phyloP scores from a whole-genome alignment of 2,888 invertebrate genomes.

The Listrodromus nycthemerus region DNA sequence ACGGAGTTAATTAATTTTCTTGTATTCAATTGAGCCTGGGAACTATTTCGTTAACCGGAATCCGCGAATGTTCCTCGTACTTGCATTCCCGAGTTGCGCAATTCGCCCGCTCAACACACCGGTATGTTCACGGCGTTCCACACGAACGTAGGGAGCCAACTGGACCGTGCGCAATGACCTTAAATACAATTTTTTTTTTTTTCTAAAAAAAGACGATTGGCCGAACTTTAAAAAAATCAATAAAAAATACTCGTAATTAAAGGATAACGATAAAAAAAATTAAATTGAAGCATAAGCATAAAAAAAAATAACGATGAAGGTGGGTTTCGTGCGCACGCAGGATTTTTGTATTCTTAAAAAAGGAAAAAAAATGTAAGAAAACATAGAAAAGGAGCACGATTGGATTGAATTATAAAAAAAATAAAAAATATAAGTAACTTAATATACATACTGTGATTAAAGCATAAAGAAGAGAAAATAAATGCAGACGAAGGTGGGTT shows the following conservation, averaged over 20 bases:
- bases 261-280: no score
- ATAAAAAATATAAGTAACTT: background rate
- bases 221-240: no score
- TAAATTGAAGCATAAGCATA: no score
- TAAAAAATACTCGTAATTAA: no score
- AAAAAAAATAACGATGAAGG: no score
- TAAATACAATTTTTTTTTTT: background rate
- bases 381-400: background rate
- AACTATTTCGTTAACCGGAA: conserved; percentile 78
- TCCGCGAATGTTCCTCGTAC: conserved; percentile 69
- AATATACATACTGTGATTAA: conserved; percentile 28
- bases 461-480: conserved; percentile 38
- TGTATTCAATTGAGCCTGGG: conserved; percentile 74
- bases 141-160: background rate
- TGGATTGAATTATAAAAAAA: background rate
- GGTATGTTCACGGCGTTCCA: background rate
- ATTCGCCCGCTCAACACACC: conserved; percentile 55
- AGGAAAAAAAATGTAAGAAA: no score
- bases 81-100: conserved; percentile 47
- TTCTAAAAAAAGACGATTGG: background rate
- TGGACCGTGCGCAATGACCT: background rate
- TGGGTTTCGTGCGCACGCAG: no score
- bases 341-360: no score
- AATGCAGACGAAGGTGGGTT: conserved; percentile 23
- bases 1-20: conserved; percentile 75